Evolutionary conservation across 1,140 invertebrate genomes (phyloP).

Genomic region (Drosophila parabipectinata): DNA sequence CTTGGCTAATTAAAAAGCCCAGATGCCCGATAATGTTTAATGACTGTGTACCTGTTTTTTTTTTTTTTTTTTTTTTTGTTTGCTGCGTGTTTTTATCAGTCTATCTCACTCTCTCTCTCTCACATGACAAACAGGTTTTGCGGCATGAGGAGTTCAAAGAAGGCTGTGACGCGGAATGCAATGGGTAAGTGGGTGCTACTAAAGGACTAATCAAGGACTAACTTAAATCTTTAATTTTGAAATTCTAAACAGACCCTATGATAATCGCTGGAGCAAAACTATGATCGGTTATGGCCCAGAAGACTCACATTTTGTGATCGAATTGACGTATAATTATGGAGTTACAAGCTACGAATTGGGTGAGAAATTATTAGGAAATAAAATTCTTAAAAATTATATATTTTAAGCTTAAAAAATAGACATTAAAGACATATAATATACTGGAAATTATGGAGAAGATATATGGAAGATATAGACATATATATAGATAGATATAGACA

Average conservation of each 20-base stretch:
- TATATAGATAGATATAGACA: too few relatives aligned
- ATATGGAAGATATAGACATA: too few relatives aligned
- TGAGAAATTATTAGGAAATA: constrained; percentile 17
- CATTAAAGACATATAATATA: too few relatives aligned
- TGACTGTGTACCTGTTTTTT: constrained; percentile 27
- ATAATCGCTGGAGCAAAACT: constrained; percentile 99
- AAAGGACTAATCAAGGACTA: neutral
- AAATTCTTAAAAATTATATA: too few relatives aligned
- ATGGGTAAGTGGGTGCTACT: constrained; percentile 90
- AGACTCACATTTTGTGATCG: constrained; percentile 97
- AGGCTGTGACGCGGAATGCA: constrained; percentile 97
- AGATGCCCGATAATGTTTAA: constrained; percentile 41
- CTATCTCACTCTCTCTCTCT: neutral
- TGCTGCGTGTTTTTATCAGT: neutral
- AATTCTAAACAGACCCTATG: constrained; percentile 90
- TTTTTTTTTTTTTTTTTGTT: constrained; percentile 7
- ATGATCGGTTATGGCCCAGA: constrained; percentile 99
- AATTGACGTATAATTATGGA: constrained; percentile 99
- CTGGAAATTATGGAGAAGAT: too few relatives aligned
- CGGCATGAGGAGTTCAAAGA: constrained; percentile 98
- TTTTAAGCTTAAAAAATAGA: too few relatives aligned
- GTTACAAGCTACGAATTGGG: constrained; percentile 91
- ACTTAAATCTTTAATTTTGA: neutral
- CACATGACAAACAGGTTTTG: constrained; percentile 88
- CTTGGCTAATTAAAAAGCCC: constrained; percentile 48